Base-by-base conservation (phyloP, 1,140 invertebrate genomes). In the Gonioctena quinquepunctata region DNA sequence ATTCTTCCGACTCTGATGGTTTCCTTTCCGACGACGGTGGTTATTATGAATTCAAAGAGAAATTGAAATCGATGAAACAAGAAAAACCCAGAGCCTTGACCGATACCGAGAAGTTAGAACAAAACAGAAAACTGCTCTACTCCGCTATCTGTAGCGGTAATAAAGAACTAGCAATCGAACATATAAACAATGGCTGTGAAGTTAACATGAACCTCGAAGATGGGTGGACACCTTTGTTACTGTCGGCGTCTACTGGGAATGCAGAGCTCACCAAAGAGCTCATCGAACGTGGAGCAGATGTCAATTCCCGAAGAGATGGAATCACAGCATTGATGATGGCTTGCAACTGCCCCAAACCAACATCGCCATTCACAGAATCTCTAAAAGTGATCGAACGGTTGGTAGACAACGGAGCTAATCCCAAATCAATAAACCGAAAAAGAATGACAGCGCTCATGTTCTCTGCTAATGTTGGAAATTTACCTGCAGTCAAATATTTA, bases 401-500 rank as follows among this genome's bases (percentile, higher is more conserved):
- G 27, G 61, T 79, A 23, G 71, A 79, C 16, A 68, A 74, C n/a
- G 80, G 79, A 8, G 77, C 79, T 16, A 76, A 83, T 49, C 74
- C 84, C 8, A 84, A 85, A 72, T 73, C 78, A 0, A 79, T 79
- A 0, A 82, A 86, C 72, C 82, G 82, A 52, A 83, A 77, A 68
- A 80, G 84, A 23, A 80, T 78, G 64, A 86, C 82, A 25, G 82
- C 86, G 11, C 81, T 87, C 25, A 86, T 86, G 81, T 81, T 80
- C 28, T 86, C 86, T 33, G 84, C 84, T n/a, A 77, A 75, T 50
- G 13, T 27, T 66, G 85, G 85, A 11, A 82, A 81, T 72, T 74
- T 79, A 13, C 70, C 70, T 21, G 74, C 84, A 3, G 80, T 86
- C 8, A 73, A 82, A 18, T 76, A 82, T 16, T 52, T 87, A 6